Percentiles rank a stretch among this genome's conserved stretches.
These are phyloP conservation scores for Ceratotherium simum DNA, from an alignment of 2,113 vertebrate genomes.

Conservation along the genomic window DNA sequence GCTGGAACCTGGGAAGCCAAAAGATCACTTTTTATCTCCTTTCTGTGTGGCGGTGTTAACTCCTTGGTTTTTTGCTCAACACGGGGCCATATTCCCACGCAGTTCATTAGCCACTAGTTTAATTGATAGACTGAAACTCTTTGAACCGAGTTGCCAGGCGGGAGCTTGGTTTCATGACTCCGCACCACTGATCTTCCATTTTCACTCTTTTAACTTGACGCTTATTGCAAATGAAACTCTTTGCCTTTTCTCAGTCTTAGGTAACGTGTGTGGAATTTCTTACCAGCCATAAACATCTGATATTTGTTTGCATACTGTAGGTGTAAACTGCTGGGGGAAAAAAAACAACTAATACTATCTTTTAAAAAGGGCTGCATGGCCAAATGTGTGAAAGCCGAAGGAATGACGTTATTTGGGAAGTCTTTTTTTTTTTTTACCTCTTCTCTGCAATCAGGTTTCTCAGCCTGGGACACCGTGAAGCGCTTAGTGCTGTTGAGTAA, in stretches of 20 bases:
- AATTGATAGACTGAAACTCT: not conserved
- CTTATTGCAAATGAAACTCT: not conserved
- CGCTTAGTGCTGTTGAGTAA: slow-evolving; percentile 4
- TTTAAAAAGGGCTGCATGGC: slow-evolving; percentile 59
- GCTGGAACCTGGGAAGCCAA: not conserved
- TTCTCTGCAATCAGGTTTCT: slow-evolving; percentile 46
- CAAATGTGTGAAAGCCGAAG: slow-evolving; percentile 62
- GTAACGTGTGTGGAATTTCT: slow-evolving; percentile 68
- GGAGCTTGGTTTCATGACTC: not conserved
- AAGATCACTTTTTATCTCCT: not conserved
- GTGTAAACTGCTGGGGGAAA: slow-evolving; percentile 46
- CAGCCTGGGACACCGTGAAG: not conserved
- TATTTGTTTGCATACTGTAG: slow-evolving; percentile 77
- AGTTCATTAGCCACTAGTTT: not conserved
- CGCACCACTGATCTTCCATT: rapidly evolving
- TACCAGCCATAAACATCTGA: slow-evolving; percentile 71
- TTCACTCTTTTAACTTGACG: not conserved
- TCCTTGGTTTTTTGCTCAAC: not conserved
- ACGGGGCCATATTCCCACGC: rapidly evolving
- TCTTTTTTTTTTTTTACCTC: slow-evolving; percentile 44
- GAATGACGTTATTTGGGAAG: slow-evolving; percentile 63
- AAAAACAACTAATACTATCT: slow-evolving; percentile 59
- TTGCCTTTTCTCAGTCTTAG: slow-evolving; percentile 42
- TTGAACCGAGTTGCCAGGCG: not conserved
- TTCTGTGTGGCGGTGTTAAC: not conserved